Percentiles rank a stretch among this genome's conserved stretches.
These are phyloP conservation scores for Lepisosteus oculatus DNA, from an alignment of 2,113 vertebrate species.

Conservation along the genomic window DNA sequence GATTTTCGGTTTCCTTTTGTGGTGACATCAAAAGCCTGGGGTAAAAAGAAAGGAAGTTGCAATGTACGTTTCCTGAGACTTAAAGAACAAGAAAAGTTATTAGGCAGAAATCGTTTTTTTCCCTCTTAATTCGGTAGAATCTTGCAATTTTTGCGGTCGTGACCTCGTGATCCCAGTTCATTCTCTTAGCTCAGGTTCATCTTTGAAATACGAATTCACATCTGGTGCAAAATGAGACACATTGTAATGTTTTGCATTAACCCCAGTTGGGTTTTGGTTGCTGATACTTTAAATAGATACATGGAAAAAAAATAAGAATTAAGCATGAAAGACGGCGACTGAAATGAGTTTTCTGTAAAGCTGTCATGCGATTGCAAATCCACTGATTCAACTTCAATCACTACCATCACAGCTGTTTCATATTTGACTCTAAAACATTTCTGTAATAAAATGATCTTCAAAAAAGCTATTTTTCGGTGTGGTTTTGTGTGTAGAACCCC, in stretches of 20 bases:
- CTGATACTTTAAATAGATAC: constrained; percentile 15
- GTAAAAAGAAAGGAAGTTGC: neutral
- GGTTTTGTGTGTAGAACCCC: neutral
- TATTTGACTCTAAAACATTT: constrained; percentile 1
- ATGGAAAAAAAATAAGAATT: constrained; percentile 13
- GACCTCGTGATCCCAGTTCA: neutral
- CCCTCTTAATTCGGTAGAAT: neutral
- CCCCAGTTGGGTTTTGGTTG: neutral
- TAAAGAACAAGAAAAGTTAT: neutral
- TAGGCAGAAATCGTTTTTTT: neutral
- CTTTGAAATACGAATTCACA: constrained; percentile 11
- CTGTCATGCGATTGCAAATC: constrained; percentile 13
- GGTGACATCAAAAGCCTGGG: constrained; percentile 9
- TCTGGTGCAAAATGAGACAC: constrained; percentile 15
- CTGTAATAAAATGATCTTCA: constrained; percentile 13
- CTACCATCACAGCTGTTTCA: constrained; percentile 8
- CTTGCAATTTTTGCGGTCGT: neutral
- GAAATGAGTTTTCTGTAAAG: constrained; percentile 10
- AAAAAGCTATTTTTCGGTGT: constrained; percentile 9
- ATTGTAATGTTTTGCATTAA: constrained; percentile 6
- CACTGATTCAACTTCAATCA: constrained; percentile 10
- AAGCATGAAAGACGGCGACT: constrained; percentile 15
- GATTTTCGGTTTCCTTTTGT: constrained; percentile 17
- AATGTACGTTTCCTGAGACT: neutral
- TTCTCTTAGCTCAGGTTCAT: neutral